Evolutionary conservation across 2,797 vertebrate genomes (phyloP).

Genomic region (Aselliscus stoliczkanus): DNA sequence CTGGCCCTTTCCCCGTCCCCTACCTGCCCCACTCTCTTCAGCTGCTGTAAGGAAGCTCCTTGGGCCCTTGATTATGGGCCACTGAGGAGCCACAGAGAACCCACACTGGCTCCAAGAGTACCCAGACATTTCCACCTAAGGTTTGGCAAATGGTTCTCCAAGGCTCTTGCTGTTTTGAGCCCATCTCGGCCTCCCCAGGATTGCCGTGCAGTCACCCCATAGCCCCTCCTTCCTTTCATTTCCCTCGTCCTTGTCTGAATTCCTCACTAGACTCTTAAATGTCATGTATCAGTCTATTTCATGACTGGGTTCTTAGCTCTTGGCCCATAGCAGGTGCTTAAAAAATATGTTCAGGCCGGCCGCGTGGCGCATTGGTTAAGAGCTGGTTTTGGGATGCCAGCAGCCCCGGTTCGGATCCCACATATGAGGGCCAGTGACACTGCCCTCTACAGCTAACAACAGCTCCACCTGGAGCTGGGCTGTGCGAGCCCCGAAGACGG

Average conservation of each 20-base stretch:
- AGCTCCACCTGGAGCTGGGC: too few species aligned
- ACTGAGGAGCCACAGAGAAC: not conserved
- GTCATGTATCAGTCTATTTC: not conserved
- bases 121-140: not conserved
- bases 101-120: not conserved
- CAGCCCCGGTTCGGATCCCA: too few species aligned
- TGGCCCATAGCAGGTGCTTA: not conserved
- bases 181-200: not conserved
- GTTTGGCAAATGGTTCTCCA: not conserved
- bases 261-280: not conserved
- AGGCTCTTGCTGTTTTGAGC: not conserved
- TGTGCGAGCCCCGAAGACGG: too few species aligned
- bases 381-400: too few species aligned
- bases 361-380: too few species aligned
- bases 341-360: too few species aligned
- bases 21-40: not conserved
- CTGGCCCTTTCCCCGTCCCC: not conserved
- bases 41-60: not conserved
- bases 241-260: not conserved
- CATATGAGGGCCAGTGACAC: too few species aligned
- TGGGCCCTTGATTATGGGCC: not conserved
- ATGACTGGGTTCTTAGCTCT: not conserved
- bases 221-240: not conserved
- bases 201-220: not conserved
- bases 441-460: too few species aligned